Evolutionary conservation across 2,888 invertebrate genomes (phyloP), one percentile per base, ranked within the genome.

Genomic region (Pinctada fucata): DNA sequence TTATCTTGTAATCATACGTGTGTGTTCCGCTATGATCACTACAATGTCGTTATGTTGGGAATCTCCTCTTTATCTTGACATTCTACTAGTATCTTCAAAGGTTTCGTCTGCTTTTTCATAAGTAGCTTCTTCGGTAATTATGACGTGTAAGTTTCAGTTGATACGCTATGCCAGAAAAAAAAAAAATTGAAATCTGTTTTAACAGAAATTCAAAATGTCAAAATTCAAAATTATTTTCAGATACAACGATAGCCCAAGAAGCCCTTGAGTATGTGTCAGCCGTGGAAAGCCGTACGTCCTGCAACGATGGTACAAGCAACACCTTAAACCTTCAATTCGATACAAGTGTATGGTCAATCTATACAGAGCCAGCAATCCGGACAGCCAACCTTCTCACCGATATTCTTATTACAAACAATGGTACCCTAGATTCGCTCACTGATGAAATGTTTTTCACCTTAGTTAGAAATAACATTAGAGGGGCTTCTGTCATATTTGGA

Each of bases 381-480:
- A 90, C 89, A n/a, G 87, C 90, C n/a, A 91, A 90, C 81, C 82
- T 88, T 6, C 84, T 90, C 13, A 86, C 88, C n/a, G 79, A 87
- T 70, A 80, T 88, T 2, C 69, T 89, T 3, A 80, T 79, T 16
- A 47, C 78, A 16, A 82, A 85, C 50, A 75, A 80, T 70, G 84
- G 83, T 2, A 79, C 78, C 0, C 75, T 88, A 64, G 79, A 86
- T 71, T 51, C 79, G 0, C 71, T 86, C 0, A 72, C 82, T 3
- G 88, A 88, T 48, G 81, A 86, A 52, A 80, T 87, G 58, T 83
- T 90, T 66, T 90, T 87, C 76, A 80, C 87, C 10, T 63, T 90
- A 8, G 91, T 91, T 0, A 76, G 87, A 47, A 91, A 90, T 83
- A 91, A 90, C 78, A 88, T 91, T 0, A 90, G 89, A 74, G 86